Conservation (phyloP, 2,888 invertebrate genomes). For the Andrena haemorrhoa region DNA sequence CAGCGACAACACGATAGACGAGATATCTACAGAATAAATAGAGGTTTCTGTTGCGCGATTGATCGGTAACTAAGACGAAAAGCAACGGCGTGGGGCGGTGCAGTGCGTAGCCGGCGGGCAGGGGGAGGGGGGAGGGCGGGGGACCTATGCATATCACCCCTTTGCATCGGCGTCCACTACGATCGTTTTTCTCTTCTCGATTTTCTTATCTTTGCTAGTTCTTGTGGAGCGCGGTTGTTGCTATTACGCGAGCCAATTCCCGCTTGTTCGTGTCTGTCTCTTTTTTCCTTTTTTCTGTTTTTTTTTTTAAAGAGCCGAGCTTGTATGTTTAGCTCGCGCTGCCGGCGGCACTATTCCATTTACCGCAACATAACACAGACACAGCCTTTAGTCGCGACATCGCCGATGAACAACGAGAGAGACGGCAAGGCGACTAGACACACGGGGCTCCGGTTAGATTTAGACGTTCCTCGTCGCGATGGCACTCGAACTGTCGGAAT, state of each 20-base stretch:
- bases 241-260: conserved; percentile 35
- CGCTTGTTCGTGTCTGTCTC: conserved; percentile 35
- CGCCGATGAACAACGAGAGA: conserved; percentile 20
- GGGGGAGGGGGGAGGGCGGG: conserved; percentile 2
- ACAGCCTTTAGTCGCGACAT: conserved; percentile 56
- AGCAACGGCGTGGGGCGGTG: conserved; percentile 51
- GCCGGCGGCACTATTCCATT: conserved; percentile 65
- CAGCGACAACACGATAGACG: conserved; percentile 16
- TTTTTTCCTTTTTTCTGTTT: not conserved
- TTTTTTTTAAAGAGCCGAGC: conserved; percentile 30
- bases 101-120: conserved; percentile 39
- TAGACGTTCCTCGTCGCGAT: conserved; percentile 17
- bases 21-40: conserved; percentile 22
- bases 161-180: conserved; percentile 42
- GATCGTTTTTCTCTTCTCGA: not conserved
- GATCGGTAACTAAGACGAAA: conserved; percentile 30
- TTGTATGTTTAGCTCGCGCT: conserved; percentile 31
- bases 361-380: conserved; percentile 79
- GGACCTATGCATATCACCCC: conserved; percentile 12
- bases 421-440: too few species aligned
- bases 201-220: not conserved
- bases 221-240: conserved; percentile 42
- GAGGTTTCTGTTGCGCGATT: conserved; percentile 21
- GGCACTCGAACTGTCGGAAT: not conserved
- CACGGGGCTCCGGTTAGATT: conserved; percentile 37